A percentile compares a stretch with the other conserved stretches of the same genome.
Conservation (phyloP, 2,888 invertebrate genomes). For the Ctena decussata region DNA sequence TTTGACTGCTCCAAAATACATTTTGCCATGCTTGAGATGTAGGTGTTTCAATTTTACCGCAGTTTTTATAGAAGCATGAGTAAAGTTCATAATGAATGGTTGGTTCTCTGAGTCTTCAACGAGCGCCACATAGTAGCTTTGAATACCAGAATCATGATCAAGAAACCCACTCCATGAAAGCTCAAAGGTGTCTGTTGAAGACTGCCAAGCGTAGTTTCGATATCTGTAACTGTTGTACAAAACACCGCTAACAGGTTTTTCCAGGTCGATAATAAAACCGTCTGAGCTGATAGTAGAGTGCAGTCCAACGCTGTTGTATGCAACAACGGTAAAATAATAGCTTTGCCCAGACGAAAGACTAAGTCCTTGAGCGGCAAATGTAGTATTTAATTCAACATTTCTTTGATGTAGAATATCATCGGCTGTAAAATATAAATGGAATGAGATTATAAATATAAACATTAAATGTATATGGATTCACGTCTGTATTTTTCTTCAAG, state of each 20-base stretch:
- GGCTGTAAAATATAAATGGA: no score
- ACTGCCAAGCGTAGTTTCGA: background rate
- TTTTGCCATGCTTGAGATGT: slow-evolving; percentile 30
- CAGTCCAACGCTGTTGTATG: slow-evolving; percentile 54
- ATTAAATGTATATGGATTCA: no score
- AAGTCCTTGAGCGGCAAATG: slow-evolving; percentile 6
- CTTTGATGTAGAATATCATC: background rate
- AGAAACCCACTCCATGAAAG: slow-evolving; percentile 57
- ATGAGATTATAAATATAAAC: no score
- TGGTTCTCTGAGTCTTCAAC: background rate
- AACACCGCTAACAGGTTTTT: slow-evolving; percentile 38
- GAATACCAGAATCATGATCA: slow-evolving; percentile 56
- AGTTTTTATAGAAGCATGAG: slow-evolving; percentile 41
- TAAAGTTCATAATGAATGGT: slow-evolving; percentile 5
- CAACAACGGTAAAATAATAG: slow-evolving; percentile 55
- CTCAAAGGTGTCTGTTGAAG: background rate
- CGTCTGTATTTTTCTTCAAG: no score
- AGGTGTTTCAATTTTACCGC: slow-evolving; percentile 10
- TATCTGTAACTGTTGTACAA: slow-evolving; percentile 52
- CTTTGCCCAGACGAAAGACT: slow-evolving; percentile 41
- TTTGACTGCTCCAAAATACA: slow-evolving; percentile 53
- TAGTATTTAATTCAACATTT: slow-evolving; percentile 22
- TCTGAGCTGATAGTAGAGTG: slow-evolving; percentile 50
- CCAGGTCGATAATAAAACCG: slow-evolving; percentile 48
- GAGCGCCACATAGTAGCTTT: slow-evolving; percentile 29